phyloP scores from a whole-genome alignment of 64 coral and sea anemone species.

The Montipora capricornis region DNA sequence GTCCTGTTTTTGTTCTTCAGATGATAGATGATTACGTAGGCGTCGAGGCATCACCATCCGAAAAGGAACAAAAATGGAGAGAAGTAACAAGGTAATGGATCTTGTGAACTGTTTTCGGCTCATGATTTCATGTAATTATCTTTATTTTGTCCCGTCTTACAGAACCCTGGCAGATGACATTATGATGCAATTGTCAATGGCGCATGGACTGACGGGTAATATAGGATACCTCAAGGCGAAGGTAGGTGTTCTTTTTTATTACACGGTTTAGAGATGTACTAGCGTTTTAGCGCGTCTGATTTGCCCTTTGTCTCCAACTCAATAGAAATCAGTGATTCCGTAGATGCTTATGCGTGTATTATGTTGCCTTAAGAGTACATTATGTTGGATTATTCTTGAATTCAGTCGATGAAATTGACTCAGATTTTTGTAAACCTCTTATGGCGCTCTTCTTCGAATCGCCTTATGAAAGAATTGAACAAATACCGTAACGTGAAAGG shows the following conservation, averaged over 20 bases:
- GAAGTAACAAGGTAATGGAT: constrained; percentile 29
- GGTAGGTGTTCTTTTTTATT: constrained; percentile 8
- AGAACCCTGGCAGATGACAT: constrained; percentile 91
- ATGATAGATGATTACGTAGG: constrained; percentile 86
- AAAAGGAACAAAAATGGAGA: constrained; percentile 60
- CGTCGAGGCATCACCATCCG: constrained; percentile 15
- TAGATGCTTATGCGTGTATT: too few relatives aligned
- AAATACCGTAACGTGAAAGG: too few relatives aligned
- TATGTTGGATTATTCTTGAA: too few relatives aligned
- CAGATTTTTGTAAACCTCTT: too few relatives aligned
- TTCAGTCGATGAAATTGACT: too few relatives aligned
- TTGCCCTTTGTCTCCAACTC: too few relatives aligned
- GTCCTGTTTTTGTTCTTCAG: background rate
- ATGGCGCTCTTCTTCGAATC: too few relatives aligned
- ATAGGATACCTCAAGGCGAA: constrained; percentile 86
- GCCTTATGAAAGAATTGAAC: too few relatives aligned
- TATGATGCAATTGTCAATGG: constrained; percentile 79
- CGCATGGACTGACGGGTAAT: constrained; percentile 58
- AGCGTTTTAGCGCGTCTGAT: too few relatives aligned
- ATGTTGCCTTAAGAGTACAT: too few relatives aligned
- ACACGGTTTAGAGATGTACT: too few relatives aligned
- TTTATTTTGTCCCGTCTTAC: background rate
- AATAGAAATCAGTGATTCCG: too few relatives aligned
- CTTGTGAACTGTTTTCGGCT: background rate
- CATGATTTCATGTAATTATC: background rate